Conservation (phyloP, 2,888 invertebrate genomes). For the Pimpla rufipes region DNA sequence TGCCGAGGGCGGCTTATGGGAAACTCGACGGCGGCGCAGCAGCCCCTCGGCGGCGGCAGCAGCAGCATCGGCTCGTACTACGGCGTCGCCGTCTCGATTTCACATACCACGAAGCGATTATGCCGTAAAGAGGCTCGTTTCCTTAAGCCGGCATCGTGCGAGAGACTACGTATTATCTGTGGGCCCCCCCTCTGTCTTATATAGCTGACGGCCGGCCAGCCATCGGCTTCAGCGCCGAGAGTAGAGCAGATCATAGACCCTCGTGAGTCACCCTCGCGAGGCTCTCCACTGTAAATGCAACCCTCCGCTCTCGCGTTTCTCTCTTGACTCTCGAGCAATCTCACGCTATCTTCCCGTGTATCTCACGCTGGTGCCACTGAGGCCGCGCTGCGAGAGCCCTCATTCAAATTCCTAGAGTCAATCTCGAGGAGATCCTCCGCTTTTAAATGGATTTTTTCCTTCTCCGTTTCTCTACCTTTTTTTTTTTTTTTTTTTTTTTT, state of each 20-base stretch:
- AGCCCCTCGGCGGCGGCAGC: background rate
- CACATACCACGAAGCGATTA: conserved; percentile 52
- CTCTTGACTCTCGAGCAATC: conserved; percentile 44
- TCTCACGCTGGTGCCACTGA: background rate
- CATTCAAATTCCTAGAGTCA: conserved; percentile 46
- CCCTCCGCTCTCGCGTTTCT: conserved; percentile 9
- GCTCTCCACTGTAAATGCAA: conserved; percentile 50
- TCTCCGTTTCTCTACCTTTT: too few species aligned
- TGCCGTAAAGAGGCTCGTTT: conserved; percentile 44
- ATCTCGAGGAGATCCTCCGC: conserved; percentile 45
- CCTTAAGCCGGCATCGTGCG: conserved; percentile 13
- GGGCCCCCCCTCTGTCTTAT: background rate
- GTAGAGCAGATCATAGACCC: conserved; percentile 35
- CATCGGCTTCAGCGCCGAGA: conserved; percentile 32
- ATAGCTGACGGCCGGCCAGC: background rate
- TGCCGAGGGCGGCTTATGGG: conserved; percentile 52
- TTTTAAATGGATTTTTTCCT: conserved; percentile 42
- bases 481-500: conserved; percentile 10
- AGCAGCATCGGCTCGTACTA: conserved; percentile 12
- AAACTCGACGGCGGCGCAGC: conserved; percentile 32
- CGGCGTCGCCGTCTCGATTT: conserved; percentile 44
- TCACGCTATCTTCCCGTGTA: conserved; percentile 43
- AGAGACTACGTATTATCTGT: conserved; percentile 52
- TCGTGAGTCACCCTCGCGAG: conserved; percentile 56
- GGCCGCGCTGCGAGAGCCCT: background rate